Evolutionary conservation across 2,888 invertebrate species (phyloP).

Genomic region (Heliconius hortense): DNA sequence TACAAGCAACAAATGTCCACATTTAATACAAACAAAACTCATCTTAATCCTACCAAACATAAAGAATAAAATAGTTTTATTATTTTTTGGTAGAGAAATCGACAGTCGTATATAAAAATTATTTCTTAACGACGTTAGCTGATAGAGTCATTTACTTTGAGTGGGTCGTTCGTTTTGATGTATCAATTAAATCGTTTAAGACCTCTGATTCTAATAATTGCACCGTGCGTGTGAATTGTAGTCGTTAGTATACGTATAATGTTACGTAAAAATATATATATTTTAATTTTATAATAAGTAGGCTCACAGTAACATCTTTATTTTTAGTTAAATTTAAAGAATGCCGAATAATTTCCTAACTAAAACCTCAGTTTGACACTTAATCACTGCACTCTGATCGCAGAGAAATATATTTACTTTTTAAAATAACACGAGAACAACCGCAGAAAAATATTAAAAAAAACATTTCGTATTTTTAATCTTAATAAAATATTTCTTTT

Average conservation of each 20-base stretch:
- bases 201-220: slow-evolving; percentile 35
- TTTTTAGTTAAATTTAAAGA: too few relatives aligned
- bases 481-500: neutral
- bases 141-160: slow-evolving; percentile 42
- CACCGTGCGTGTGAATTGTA: slow-evolving; percentile 11
- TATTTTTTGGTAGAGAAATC: slow-evolving; percentile 18
- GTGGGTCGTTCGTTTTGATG: slow-evolving; percentile 33
- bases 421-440: too few relatives aligned
- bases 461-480: too few relatives aligned
- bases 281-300: too few relatives aligned
- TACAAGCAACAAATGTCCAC: slow-evolving; percentile 38
- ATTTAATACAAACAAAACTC: slow-evolving; percentile 29
- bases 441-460: too few relatives aligned
- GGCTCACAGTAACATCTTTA: too few relatives aligned
- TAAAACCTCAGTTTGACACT: too few relatives aligned
- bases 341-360: too few relatives aligned
- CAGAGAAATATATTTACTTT: too few relatives aligned
- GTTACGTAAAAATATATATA: too few relatives aligned
- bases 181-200: slow-evolving; percentile 34
- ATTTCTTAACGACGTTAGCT: slow-evolving; percentile 45
- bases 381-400: too few relatives aligned
- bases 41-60: slow-evolving; percentile 6
- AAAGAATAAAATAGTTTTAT: slow-evolving; percentile 30
- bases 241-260: slow-evolving; percentile 1
- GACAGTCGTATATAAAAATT: slow-evolving; percentile 41